Conservation (phyloP, 2,797 vertebrate species). For the Petrocephalus sullivani region DNA sequence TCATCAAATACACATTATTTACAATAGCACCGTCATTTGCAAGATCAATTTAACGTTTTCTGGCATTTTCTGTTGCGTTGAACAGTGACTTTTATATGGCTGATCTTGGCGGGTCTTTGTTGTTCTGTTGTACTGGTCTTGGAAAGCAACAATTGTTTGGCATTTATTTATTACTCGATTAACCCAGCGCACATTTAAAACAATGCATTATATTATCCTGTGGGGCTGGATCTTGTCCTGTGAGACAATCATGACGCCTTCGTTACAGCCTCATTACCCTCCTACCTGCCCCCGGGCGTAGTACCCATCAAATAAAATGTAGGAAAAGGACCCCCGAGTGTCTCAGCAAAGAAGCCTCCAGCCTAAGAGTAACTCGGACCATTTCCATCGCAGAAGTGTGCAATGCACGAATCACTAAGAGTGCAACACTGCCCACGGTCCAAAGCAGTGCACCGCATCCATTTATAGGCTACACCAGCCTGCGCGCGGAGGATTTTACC, state of each 20-base stretch:
- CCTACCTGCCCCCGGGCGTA: background rate
- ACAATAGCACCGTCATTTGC: background rate
- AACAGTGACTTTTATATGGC: background rate
- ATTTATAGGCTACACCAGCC: background rate
- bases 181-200: background rate
- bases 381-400: background rate
- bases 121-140: background rate
- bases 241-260: background rate
- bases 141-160: background rate
- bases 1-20: background rate
- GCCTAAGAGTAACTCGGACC: background rate
- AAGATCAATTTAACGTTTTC: background rate
- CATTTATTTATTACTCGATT: background rate
- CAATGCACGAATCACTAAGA: background rate
- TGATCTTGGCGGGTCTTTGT: background rate
- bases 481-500: background rate
- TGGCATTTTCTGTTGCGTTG: no score
- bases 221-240: background rate
- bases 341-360: background rate
- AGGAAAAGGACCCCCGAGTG: background rate
- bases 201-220: background rate
- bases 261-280: background rate
- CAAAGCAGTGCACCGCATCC: background rate
- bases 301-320: background rate
- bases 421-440: background rate